Evolutionary conservation across 1,140 invertebrate genomes (phyloP), one percentile per base, ranked within the genome.

Genomic region (Bombus breviceps): DNA sequence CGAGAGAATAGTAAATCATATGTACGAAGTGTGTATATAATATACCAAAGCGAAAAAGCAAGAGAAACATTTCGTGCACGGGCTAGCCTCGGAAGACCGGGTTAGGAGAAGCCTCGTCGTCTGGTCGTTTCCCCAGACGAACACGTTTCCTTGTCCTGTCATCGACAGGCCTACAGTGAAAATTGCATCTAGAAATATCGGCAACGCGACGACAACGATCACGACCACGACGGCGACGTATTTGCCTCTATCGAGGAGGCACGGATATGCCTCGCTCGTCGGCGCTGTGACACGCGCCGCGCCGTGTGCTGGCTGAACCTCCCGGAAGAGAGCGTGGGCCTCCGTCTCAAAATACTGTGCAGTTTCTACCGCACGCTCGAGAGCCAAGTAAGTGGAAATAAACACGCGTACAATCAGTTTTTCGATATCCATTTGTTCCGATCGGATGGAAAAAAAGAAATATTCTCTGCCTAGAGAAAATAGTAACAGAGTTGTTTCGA

Each of bases 261-360:
- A 82, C 86, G 77, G 89, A 79, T 59, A 91, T 91, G 90, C 75
- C 84, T 88, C 81, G 74, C 77, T 84, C 79, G 62, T 72, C 41
- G 81, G 72, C 68, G 83, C 87, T 87, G 79, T 85, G 80, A 90
- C 87, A 85, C 87, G 89, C 89, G 89, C 76, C 85, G 81, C 80
- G 81, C 83, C 86, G 88, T 73, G 84, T 83, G 89, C 89, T 87
- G 78, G 87, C 85, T 81, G 87, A 90, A 90, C 86, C 87, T 89
- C 91, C 91, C 90, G 88, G 89, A 92, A 90, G 90, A 92, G 89
- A 91, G 91, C 90, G 90, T 91, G 91, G 90, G 87, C 84, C 90
- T 89, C 83, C 89, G 89, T 92, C 92, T 92, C 88, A 88, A 92
- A 92, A 92, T 92, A 92, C 90, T 89, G 89, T 86, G 88, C 75